Evolutionary conservation across 2,113 vertebrate species (phyloP), one percentile per base, ranked within the genome.

Genomic region (Eubucco bourcierii): DNA sequence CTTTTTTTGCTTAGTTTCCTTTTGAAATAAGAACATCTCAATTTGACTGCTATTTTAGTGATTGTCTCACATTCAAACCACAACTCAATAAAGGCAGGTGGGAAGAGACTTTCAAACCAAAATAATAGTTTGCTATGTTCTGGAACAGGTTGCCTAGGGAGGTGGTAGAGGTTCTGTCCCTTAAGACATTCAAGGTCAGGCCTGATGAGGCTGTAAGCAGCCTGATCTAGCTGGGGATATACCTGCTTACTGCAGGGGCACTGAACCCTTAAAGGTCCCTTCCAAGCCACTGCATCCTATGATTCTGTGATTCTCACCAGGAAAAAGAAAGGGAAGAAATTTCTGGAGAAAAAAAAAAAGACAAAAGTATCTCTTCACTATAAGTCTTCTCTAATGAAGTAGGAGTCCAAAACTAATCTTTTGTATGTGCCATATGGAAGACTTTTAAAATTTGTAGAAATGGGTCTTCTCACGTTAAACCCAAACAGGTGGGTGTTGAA

Each of bases 401-500:
- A 88, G 55, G 66, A 73, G 39, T 75, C 70, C 80, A 91, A 44
- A 95, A 79, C 58, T 86, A 90, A 88, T 88, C 70, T 95, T 46
- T 63, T 76, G 9, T 60, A 73, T 75, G 75, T 61, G 63, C 70
- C 77, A 91, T 86, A 61, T 81, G 90, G 79, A 95, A 75, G 53
- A 65, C 61, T 84, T 78, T 61, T 31, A 77, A 95, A 88, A 93
- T 78, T 53, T 84, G 73, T 75, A 90, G 80, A 90, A 93, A 84
- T 72, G 72, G 70, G 34, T 93, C 83, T 91, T 86, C 53, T 88
- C 27, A 28, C 65, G 33, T 75, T 94, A 86, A 91, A 94, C 33
- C 68, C 77, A 93, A 86, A 63, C 76, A 84, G 50, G 90, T 94
- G 90, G 95, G 92, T 55, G 92, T 92, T 63, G 58, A 93, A 94